Evolutionary conservation across 2,113 vertebrate species (phyloP).

Genomic region (Brachirus orientalis): DNA sequence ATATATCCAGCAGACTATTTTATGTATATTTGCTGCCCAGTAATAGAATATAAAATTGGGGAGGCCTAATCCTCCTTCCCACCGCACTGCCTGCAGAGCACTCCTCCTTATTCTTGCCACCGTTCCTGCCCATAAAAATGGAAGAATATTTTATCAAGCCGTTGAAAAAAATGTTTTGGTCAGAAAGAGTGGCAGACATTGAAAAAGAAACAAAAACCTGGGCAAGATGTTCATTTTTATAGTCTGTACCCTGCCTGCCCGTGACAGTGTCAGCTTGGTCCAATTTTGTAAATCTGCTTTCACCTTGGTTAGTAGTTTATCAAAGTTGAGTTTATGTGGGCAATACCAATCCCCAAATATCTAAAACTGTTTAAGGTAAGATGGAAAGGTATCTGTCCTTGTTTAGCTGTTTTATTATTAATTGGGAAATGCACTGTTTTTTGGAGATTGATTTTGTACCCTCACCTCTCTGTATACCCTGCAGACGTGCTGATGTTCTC

Average conservation of each 20-base stretch:
- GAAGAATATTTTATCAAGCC: too few relatives aligned
- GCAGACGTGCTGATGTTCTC: neutral
- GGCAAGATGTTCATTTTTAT: too few relatives aligned
- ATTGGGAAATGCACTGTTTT: neutral
- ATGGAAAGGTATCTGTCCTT: neutral
- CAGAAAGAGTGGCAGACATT: too few relatives aligned
- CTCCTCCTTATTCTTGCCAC: too few relatives aligned
- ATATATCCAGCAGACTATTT: neutral
- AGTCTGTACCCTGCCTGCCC: neutral
- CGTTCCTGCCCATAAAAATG: too few relatives aligned
- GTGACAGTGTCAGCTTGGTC: too few relatives aligned
- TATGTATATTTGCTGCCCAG: neutral
- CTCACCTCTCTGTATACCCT: neutral
- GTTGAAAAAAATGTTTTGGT: too few relatives aligned
- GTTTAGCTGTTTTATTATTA: neutral
- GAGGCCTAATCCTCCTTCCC: neutral
- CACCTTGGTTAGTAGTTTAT: neutral
- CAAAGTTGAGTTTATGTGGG: neutral
- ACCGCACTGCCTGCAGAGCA: too few relatives aligned
- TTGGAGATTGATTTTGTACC: neutral
- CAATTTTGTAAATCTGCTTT: too few relatives aligned
- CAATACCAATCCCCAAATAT: neutral
- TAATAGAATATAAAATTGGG: neutral
- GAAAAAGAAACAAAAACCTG: too few relatives aligned
- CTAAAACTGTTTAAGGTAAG: neutral